Evolutionary conservation across 2,888 invertebrate genomes (phyloP).

Genomic region (Spodoptera exigua): DNA sequence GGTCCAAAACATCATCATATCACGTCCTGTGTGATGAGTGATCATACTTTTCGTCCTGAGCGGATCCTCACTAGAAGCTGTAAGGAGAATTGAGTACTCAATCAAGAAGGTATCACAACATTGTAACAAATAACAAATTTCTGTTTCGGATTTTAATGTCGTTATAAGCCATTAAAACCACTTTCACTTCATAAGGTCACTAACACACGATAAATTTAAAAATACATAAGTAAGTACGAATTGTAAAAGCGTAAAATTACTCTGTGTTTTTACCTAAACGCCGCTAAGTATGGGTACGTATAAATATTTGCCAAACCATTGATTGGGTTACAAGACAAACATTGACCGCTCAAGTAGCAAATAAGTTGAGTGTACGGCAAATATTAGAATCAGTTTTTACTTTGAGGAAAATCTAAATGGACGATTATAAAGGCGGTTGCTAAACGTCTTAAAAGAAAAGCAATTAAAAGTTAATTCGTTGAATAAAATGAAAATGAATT

Average conservation of each 20-base stretch:
- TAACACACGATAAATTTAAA: slow-evolving; percentile 19
- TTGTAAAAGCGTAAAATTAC: slow-evolving; percentile 18
- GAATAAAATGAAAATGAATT: too few relatives aligned
- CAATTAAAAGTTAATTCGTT: too few relatives aligned
- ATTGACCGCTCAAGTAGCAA: slow-evolving; percentile 53
- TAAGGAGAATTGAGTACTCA: slow-evolving; percentile 21
- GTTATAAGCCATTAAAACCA: slow-evolving; percentile 25
- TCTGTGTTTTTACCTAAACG: slow-evolving; percentile 13
- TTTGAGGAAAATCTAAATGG: slow-evolving; percentile 14
- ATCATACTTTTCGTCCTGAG: too few relatives aligned
- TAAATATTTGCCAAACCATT: slow-evolving; percentile 50
- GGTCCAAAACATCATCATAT: too few relatives aligned
- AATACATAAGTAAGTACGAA: not conserved
- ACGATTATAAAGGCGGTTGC: too few relatives aligned
- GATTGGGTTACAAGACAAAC: slow-evolving; percentile 59
- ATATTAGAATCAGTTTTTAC: slow-evolving; percentile 29
- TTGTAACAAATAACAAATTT: slow-evolving; percentile 44
- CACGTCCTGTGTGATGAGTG: too few relatives aligned
- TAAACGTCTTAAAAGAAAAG: too few relatives aligned
- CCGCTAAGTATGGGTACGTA: slow-evolving; percentile 8
- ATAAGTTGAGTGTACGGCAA: slow-evolving; percentile 41
- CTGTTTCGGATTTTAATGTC: slow-evolving; percentile 43
- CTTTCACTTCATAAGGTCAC: slow-evolving; percentile 36
- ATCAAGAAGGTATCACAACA: slow-evolving; percentile 36
- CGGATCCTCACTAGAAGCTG: not conserved